Percentiles rank a stretch among this genome's conserved stretches.
Evolutionary conservation across 2,113 vertebrate genomes (phyloP).

Genomic region (Scomber colias): DNA sequence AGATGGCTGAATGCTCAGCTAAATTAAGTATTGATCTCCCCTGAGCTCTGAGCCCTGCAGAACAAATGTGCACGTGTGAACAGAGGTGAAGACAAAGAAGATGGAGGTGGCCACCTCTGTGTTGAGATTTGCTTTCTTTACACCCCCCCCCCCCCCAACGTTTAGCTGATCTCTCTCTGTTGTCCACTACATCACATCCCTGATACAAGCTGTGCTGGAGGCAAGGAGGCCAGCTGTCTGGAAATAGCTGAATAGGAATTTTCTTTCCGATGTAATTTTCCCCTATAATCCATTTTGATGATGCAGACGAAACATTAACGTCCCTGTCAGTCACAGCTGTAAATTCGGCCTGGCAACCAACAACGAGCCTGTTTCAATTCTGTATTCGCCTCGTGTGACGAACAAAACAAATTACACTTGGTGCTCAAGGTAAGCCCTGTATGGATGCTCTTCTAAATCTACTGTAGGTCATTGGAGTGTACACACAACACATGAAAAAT

Average conservation of each 20-base stretch:
- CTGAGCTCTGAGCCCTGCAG: constrained; percentile 5
- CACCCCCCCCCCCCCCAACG: not conserved
- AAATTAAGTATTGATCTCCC: constrained; percentile 71
- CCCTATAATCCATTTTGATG: constrained; percentile 53
- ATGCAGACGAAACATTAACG: constrained; percentile 33
- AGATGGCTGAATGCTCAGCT: constrained; percentile 32
- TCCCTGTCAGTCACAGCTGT: not conserved
- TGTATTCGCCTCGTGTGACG: constrained; percentile 23
- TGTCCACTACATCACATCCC: constrained; percentile 29
- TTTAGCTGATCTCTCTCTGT: constrained; percentile 3
- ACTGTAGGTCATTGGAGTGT: not conserved
- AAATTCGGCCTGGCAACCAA: constrained; percentile 29
- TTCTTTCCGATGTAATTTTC: constrained; percentile 26
- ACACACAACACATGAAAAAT: constrained; percentile 18
- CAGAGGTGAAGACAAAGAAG: constrained; percentile 1
- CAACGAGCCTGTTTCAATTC: constrained; percentile 23
- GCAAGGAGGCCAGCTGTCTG: constrained; percentile 4
- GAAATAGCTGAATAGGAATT: constrained; percentile 56
- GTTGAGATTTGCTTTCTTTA: constrained; percentile 22
- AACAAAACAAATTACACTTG: not conserved
- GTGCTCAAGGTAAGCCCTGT: constrained; percentile 52
- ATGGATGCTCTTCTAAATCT: constrained; percentile 52
- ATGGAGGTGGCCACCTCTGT: not conserved
- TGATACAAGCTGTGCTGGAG: not conserved
- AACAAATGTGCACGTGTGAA: constrained; percentile 32